A percentile compares a stretch with the other conserved stretches of the same genome.
phyloP scores from a whole-genome alignment of 2,888 invertebrate genomes.

The Nymphalis urticae region DNA sequence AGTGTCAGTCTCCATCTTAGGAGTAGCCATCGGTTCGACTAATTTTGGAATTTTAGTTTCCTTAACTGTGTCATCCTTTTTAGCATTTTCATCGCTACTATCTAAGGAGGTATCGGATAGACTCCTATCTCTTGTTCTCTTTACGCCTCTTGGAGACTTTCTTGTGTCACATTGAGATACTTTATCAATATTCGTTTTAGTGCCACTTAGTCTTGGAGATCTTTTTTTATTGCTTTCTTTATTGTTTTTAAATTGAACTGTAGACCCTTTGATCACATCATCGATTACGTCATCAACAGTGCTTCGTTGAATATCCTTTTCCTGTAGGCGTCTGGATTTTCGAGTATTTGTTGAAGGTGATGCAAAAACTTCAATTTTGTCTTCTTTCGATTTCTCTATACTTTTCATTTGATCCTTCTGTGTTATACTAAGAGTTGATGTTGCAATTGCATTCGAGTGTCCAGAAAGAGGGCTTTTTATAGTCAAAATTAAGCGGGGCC shows the following conservation, averaged over 20 bases:
- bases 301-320: slow-evolving; percentile 87
- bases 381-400: slow-evolving; percentile 66
- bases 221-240: slow-evolving; percentile 73
- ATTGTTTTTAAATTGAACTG: slow-evolving; percentile 50
- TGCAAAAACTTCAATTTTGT: slow-evolving; percentile 82
- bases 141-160: slow-evolving; percentile 84
- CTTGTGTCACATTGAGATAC: slow-evolving; percentile 61
- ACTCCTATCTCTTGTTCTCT: slow-evolving; percentile 84
- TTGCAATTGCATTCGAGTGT: slow-evolving; percentile 62
- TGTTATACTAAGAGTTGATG: slow-evolving; percentile 68
- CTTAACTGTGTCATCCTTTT: slow-evolving; percentile 56
- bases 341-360: slow-evolving; percentile 87
- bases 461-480: slow-evolving; percentile 86
- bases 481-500: slow-evolving; percentile 90
- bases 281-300: slow-evolving; percentile 94
- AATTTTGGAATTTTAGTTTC: slow-evolving; percentile 59
- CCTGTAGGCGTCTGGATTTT: slow-evolving; percentile 90
- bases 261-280: slow-evolving; percentile 89
- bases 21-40: slow-evolving; percentile 22
- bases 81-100: slow-evolving; percentile 79
- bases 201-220: slow-evolving; percentile 79
- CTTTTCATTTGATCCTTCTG: slow-evolving; percentile 63
- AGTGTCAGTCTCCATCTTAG: slow-evolving; percentile 38
- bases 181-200: slow-evolving; percentile 59
- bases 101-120: slow-evolving; percentile 85